These are phyloP conservation scores for Pangasius larnaudii DNA, from an alignment of 2,797 vertebrate genomes.

Conservation along the genomic window DNA sequence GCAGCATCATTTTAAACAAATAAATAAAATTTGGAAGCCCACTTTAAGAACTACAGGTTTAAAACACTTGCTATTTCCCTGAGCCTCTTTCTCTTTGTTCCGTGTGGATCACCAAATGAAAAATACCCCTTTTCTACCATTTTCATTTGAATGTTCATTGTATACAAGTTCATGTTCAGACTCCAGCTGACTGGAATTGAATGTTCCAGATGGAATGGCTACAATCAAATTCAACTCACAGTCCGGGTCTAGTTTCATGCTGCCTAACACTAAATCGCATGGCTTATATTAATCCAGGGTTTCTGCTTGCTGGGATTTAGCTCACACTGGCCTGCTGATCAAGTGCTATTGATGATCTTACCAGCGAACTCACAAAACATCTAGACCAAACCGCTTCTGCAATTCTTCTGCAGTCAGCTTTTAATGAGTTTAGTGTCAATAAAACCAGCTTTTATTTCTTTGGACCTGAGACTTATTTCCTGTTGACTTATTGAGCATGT, in stretches of 20 bases:
- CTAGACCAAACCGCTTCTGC: neutral
- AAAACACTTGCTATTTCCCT: neutral
- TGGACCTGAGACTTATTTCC: neutral
- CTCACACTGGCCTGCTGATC: neutral
- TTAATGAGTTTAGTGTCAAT: neutral
- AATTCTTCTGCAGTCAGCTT: neutral
- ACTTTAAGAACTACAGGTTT: neutral
- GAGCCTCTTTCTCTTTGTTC: neutral
- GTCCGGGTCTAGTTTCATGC: neutral
- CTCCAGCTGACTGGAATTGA: constrained; percentile 32
- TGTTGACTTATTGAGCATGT: neutral
- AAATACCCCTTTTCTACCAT: neutral
- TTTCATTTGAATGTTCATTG: neutral
- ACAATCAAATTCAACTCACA: constrained; percentile 34
- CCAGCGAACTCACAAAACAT: neutral
- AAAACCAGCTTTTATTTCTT: neutral
- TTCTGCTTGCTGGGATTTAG: neutral
- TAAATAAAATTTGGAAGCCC: neutral
- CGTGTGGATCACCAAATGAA: neutral
- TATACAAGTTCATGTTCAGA: constrained; percentile 3
- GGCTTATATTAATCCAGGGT: neutral
- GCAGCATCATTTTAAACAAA: neutral
- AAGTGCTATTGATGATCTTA: neutral
- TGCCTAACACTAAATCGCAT: neutral
- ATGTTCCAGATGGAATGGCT: constrained; percentile 33